phyloP scores from a whole-genome alignment of 2,888 invertebrate species.

The Rugalucina vietnamica region DNA sequence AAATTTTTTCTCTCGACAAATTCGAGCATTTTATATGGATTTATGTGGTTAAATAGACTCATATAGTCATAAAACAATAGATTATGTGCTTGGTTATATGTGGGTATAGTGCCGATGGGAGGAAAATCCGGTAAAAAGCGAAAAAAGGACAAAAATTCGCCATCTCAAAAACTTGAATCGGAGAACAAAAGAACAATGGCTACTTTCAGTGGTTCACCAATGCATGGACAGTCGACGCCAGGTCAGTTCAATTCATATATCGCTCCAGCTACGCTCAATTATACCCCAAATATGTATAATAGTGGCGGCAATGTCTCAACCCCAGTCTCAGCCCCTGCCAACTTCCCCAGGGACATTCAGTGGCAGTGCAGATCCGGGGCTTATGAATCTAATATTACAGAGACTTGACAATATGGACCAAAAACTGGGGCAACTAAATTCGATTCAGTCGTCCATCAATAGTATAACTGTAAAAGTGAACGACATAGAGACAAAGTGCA shows the following conservation, averaged over 20 bases:
- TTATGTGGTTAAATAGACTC: background rate
- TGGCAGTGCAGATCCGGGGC: background rate
- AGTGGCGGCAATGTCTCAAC: background rate
- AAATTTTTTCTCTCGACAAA: background rate
- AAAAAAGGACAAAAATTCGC: background rate
- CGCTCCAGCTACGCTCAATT: background rate
- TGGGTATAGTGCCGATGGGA: background rate
- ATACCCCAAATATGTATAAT: background rate
- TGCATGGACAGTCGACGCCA: background rate
- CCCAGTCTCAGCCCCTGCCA: background rate
- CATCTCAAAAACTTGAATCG: background rate
- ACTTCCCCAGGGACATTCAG: background rate
- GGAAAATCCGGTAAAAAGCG: background rate
- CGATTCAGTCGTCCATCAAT: background rate
- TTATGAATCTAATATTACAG: background rate
- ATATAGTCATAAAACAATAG: background rate
- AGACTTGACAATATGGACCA: constrained; percentile 4
- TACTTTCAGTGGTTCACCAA: background rate
- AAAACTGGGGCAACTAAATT: background rate
- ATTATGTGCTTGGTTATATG: background rate
- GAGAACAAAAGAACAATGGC: constrained; percentile 5
- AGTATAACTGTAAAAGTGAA: background rate
- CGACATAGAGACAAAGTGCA: background rate
- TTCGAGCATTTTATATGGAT: background rate
- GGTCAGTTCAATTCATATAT: background rate